Evolutionary conservation across 2,797 vertebrate genomes (phyloP).

Genomic region (Lindbergichthys nudifrons): DNA sequence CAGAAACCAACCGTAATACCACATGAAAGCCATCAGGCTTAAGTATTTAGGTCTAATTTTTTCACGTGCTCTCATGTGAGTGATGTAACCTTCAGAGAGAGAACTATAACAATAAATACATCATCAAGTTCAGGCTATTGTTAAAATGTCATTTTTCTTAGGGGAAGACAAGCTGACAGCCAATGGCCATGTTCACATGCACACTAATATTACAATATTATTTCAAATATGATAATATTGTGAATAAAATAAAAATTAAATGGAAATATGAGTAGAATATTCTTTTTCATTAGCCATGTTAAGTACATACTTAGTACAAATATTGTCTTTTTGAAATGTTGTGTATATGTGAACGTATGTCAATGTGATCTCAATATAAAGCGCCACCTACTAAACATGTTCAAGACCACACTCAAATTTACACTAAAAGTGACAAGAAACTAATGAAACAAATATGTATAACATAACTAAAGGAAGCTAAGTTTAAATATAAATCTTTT

Average conservation of each 20-base stretch:
- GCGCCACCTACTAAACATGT: background rate
- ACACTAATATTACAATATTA: no score
- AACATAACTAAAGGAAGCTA: background rate
- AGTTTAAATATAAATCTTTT: background rate
- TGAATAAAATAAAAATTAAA: no score
- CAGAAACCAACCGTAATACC: background rate
- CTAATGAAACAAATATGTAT: background rate
- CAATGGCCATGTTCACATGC: no score
- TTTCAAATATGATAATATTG: no score
- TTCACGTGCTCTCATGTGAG: slow-evolving; percentile 3
- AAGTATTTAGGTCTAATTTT: slow-evolving; percentile 2
- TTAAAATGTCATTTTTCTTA: background rate
- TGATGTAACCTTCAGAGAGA: background rate
- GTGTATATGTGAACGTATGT: no score
- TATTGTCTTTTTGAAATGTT: no score
- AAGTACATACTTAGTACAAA: no score
- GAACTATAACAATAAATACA: background rate
- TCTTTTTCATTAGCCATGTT: no score
- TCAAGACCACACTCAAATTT: background rate
- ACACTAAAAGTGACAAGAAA: background rate
- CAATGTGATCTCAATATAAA: background rate
- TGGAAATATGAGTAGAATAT: no score
- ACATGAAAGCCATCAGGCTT: background rate
- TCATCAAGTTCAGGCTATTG: background rate
- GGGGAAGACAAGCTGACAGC: background rate